Evolutionary conservation across 2,888 invertebrate species (phyloP), one percentile per base, ranked within the genome.

Genomic region (Cryptosula pallasiana): DNA sequence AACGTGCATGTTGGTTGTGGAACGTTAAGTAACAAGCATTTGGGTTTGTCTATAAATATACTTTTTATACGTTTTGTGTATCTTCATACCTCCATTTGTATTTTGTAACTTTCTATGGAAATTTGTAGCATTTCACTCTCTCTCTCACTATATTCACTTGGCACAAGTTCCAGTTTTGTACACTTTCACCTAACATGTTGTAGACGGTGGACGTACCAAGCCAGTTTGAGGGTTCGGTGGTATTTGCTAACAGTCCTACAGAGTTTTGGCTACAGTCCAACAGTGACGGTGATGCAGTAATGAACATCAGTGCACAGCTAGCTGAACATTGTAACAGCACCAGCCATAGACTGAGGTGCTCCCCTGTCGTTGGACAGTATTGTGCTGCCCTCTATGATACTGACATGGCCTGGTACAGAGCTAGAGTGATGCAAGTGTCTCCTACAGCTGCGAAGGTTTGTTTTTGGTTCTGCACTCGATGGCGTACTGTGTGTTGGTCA

Each of bases 291-390:
- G 63, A 63, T 9, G 32, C 63, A 29, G 63, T 63, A 5, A 27
- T 63, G 32, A 27, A 32, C 27, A 63, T 63, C 9, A 32, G 63
- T 32, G 63, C 63, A 32, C 32, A 63, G 63, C 63, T 63, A 27
- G 63, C 63, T 16, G 63, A 63, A 32, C 63, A 34, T 63, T 63
- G 63, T 27, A 63, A 63, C n/a, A 63, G 63, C n/a, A 25, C 63
- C 5, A 32, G 13, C 2, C 2, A 27, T 3, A 32, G 32, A 27
- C 27, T 63, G 63, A 13, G 9, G 5, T 5, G 9, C 45, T 32
- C 27, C 32, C 63, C 34, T n/a, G 27, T n/a, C 32, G 63, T 63
- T 29, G 63, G 63, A 27, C 63, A 63, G 63, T 9, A 9, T 13
- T 63, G 63, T 63, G 63, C 63, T 63, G 63, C 63, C 16, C 63